These are phyloP conservation scores for Anoura caudifer DNA, from an alignment of 2,113 vertebrate species.

Conservation along the genomic window DNA sequence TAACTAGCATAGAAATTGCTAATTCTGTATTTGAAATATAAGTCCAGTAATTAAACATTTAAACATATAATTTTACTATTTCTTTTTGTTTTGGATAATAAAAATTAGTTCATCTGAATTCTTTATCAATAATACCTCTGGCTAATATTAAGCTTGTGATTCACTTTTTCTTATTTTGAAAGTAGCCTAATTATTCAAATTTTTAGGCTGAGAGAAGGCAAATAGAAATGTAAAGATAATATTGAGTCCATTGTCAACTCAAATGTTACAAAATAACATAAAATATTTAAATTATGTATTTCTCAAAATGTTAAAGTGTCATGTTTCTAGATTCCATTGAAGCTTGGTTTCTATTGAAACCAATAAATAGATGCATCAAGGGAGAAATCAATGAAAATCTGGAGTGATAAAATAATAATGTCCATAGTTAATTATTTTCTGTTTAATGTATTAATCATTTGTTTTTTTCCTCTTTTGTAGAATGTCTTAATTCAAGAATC, in stretches of 20 bases:
- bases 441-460: background rate
- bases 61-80: background rate
- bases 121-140: background rate
- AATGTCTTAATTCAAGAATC: conserved; percentile 98
- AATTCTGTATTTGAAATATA: background rate
- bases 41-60: background rate
- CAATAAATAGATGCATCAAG: background rate
- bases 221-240: background rate
- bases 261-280: background rate
- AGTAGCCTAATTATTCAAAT: background rate
- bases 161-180: background rate
- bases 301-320: background rate
- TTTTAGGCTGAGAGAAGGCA: background rate
- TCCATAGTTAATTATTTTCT: background rate
- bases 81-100: background rate
- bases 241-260: background rate
- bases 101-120: background rate
- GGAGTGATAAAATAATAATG: background rate
- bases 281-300: background rate
- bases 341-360: conserved; percentile 25
- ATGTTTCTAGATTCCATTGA: background rate
- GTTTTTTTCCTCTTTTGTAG: conserved; percentile 77
- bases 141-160: background rate
- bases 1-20: background rate
- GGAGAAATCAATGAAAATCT: background rate